These are phyloP conservation scores for Cloeon dipterum DNA, from an alignment of 2,888 invertebrate genomes.

Conservation along the genomic window DNA sequence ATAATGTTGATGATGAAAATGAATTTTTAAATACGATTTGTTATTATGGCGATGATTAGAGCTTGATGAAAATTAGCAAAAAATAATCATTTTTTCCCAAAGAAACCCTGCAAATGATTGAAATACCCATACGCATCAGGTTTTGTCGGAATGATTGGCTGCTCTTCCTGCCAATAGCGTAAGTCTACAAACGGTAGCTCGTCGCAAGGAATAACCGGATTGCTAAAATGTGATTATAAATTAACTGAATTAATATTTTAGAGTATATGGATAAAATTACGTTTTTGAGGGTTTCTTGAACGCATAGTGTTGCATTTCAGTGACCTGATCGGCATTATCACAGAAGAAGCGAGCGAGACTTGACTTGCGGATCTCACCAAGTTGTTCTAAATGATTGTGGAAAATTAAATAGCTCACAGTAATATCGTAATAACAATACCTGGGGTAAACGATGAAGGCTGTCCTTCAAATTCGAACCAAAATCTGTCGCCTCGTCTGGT, in stretches of 20 bases:
- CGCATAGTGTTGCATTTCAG: slow-evolving; percentile 29
- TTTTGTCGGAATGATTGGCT: neutral
- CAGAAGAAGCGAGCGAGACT: slow-evolving; percentile 58
- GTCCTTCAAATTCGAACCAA: slow-evolving; percentile 23
- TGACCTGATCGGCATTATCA: slow-evolving; percentile 49
- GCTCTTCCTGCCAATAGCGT: slow-evolving; percentile 26
- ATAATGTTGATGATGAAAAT: too few relatives aligned
- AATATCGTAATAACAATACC: neutral
- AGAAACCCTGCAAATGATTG: too few relatives aligned
- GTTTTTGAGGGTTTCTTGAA: slow-evolving; percentile 10
- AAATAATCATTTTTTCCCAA: too few relatives aligned
- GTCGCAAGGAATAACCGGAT: slow-evolving; percentile 26
- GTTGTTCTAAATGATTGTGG: slow-evolving; percentile 25
- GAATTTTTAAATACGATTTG: too few relatives aligned
- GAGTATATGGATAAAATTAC: slow-evolving; percentile 7
- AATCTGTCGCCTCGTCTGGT: slow-evolving; percentile 21
- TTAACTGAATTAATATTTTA: neutral
- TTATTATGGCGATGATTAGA: too few relatives aligned
- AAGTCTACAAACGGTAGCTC: slow-evolving; percentile 24
- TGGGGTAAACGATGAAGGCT: slow-evolving; percentile 18
- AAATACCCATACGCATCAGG: too few relatives aligned
- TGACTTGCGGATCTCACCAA: slow-evolving; percentile 49
- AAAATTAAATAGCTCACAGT: slow-evolving; percentile 2
- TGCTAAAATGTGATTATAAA: slow-evolving; percentile 16
- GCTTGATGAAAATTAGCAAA: too few relatives aligned